Percentiles rank a stretch among this genome's conserved stretches.
Conservation (phyloP, 2,113 vertebrate species). For the Myrmecobius fasciatus region DNA sequence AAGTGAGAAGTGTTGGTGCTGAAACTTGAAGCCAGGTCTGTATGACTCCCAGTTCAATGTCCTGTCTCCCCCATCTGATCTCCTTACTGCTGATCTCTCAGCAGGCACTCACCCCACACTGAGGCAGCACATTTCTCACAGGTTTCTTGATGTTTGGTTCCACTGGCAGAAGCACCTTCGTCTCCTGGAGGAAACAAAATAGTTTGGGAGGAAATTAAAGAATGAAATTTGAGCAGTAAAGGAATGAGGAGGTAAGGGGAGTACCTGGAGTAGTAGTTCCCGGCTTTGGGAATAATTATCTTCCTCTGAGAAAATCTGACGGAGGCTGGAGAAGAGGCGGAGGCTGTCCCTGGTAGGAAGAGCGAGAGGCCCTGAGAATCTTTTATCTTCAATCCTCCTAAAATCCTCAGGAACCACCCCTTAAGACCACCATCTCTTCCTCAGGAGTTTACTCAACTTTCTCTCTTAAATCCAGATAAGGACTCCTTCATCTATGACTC, state of each 20-base stretch:
- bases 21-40: background rate
- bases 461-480: background rate
- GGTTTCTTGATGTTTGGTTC: constrained; percentile 79
- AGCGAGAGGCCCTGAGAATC: background rate
- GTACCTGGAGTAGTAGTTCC: constrained; percentile 85
- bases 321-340: constrained; percentile 74
- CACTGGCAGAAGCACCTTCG: constrained; percentile 51
- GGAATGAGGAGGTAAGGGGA: background rate
- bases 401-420: background rate
- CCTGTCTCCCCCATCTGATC: background rate
- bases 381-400: background rate
- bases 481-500: background rate
- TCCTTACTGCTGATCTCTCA: background rate
- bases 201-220: accelerated
- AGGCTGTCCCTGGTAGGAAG: constrained; percentile 69
- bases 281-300: constrained; percentile 94
- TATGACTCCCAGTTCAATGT: background rate
- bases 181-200: constrained; percentile 63
- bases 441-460: background rate
- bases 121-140: constrained; percentile 79
- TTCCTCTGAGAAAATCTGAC: constrained; percentile 90
- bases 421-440: background rate
- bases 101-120: constrained; percentile 70
- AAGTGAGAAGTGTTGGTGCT: background rate
- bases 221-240: no score